These are phyloP conservation scores for Drosophila gunungcola DNA, from an alignment of 1,140 invertebrate genomes.

Conservation along the genomic window DNA sequence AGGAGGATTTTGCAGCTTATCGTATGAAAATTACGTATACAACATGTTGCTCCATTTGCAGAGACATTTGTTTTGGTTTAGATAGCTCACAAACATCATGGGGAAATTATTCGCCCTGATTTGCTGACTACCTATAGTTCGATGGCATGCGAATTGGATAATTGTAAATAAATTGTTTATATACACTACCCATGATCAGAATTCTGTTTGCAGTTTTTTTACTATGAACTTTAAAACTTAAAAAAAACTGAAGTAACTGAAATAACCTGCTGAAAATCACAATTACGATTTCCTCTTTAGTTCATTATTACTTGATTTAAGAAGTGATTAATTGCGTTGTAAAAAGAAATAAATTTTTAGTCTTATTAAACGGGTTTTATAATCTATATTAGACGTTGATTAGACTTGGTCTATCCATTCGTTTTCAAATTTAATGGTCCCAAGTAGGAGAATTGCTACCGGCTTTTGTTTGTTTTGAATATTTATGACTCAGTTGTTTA, in stretches of 20 bases:
- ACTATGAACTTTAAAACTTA: slow-evolving; percentile 6
- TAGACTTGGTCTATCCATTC: slow-evolving; percentile 4
- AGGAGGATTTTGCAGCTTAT: background rate
- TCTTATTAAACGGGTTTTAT: slow-evolving; percentile 18
- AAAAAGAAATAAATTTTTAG: slow-evolving; percentile 1
- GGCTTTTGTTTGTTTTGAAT: slow-evolving; percentile 50
- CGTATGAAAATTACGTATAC: slow-evolving; percentile 34
- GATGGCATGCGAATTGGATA: slow-evolving; percentile 6
- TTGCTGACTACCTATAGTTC: slow-evolving; percentile 5
- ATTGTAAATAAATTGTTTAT: slow-evolving; percentile 13
- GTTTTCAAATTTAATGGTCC: slow-evolving; percentile 12
- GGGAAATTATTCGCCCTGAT: background rate
- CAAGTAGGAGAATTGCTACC: slow-evolving; percentile 20
- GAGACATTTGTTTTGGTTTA: slow-evolving; percentile 5
- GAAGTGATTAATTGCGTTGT: slow-evolving; percentile 23
- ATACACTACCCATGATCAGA: slow-evolving; percentile 2
- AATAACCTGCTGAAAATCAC: background rate
- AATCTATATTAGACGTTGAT: slow-evolving; percentile 18
- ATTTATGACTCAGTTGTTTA: slow-evolving; percentile 43
- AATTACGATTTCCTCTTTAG: slow-evolving; percentile 5
- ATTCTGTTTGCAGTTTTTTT: slow-evolving; percentile 4
- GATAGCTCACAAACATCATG: background rate
- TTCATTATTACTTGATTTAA: slow-evolving; percentile 18
- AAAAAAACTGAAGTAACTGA: slow-evolving; percentile 15
- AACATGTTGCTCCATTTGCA: slow-evolving; percentile 16